Base-by-base conservation (phyloP, 2,888 invertebrate species). In the Chorisops tibialis region DNA sequence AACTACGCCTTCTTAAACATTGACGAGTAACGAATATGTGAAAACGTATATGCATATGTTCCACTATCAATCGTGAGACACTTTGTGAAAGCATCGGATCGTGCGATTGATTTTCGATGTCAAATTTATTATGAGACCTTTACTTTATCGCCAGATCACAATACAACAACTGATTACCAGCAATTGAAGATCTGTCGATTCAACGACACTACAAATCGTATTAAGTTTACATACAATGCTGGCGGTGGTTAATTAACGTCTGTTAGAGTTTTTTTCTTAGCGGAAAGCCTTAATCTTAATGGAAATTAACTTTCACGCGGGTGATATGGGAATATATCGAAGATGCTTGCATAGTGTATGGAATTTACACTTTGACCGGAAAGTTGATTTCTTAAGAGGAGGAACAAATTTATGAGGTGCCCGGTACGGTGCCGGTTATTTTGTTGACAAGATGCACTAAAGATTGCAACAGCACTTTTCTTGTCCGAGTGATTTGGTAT, bases 301-400 rank as follows among this genome's bases (percentile, higher is more conserved):
- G n/a, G n/a, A n/a, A 54, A 54, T 54, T 39, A 43, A 43, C 56
- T 56, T 56, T 56, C 56, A 16, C 56, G 14, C 1, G 3, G 7
- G 30, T 30, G 30, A 30, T 7, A 30, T 30, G 30, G 30, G 30
- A 5, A n/a, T n/a, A n/a, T n/a, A n/a, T n/a, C n/a, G n/a, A n/a
- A n/a, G n/a, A 30, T 9, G 30, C 5, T 30, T 9, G 1, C 30
- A 30, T 43, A 43, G 41, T 52, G 38, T 52, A 30, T 43, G 56
- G 56, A 56, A 56, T 56, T 56, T 56, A 19, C 43, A 56, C 56
- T 56, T 56, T 56, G 56, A 56, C 56, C 43, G 56, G 56, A 56
- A 56, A 56, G 56, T 56, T 45, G 56, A 56, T 56, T 56, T 43
- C 43, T 56, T 56, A 21, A 45, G 16, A 24, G 56, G 43, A 43